Evolutionary conservation across 2,797 vertebrate genomes (phyloP), one percentile per base, ranked within the genome.

Genomic region (Neosilurus hyrtlii): DNA sequence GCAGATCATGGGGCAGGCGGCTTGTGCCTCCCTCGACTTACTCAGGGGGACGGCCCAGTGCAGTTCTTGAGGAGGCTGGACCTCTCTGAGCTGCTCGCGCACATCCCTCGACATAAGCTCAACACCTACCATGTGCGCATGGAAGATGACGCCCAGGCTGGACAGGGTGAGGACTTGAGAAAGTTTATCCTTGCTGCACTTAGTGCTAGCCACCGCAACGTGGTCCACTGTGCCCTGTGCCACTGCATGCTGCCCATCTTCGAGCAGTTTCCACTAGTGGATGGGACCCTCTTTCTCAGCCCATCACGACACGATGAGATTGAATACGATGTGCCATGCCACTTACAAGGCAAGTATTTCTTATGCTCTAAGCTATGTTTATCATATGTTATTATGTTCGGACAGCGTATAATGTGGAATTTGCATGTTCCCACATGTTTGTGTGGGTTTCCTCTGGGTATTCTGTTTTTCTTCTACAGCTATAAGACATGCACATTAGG

Each of bases 121-220:
- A 99, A 99, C 95, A 98, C 98, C 82, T 99, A 99, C 91, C 98
- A 99, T 0, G 98, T 99, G 79, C 95, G 97, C 77, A 98, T 99
- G 98, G 98, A 99, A 93, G 98, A 99, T 0, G 98, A 99, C 9
- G 96, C 97, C 80, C 97, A 99, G 86, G 95, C 96, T 11, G 98
- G 98, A 83, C 98, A 99, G 94, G 98, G 98, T 74, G 97, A 99
- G 91, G 98, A 99, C 88, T 96, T 99, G 67, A 95, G 98, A 87
- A 99, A 98, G 95, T 95, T 99, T 82, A 99, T 99, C 91, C 96
- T 99, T 75, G 96, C 97, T 0, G 97, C 97, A 11, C 97, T 99
- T 87, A 99, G 96, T 43, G 97, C 97, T 82, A 98, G 97, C 92
- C 97, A 98, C 91, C 94, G 98, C 72, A 99, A 99, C 4, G 93